Evolutionary conservation across 2,113 vertebrate genomes (phyloP).

Genomic region (Mesembrinibis cayennensis): DNA sequence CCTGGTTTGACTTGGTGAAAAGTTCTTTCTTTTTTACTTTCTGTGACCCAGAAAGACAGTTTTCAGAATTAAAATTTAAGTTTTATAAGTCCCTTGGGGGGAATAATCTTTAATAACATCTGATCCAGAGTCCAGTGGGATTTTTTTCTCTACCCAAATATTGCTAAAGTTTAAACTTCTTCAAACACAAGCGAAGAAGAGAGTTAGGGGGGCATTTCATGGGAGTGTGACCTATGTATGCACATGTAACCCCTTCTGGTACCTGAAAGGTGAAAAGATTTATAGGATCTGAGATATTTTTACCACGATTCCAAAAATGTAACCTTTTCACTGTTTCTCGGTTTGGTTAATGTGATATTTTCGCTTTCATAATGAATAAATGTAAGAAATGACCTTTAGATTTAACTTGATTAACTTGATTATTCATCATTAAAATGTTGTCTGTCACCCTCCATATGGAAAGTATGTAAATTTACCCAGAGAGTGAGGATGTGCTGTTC

Average conservation of each 20-base stretch:
- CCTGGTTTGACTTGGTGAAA: background rate
- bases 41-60: background rate
- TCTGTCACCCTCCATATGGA: background rate
- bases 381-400: background rate
- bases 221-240: fast-evolving
- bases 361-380: background rate
- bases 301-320: background rate
- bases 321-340: background rate
- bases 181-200: background rate
- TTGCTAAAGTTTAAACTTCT: background rate
- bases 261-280: background rate
- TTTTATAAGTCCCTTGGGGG: background rate
- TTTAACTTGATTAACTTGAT: background rate
- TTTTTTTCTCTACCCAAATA: background rate
- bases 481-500: background rate
- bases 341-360: background rate
- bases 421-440: constrained; percentile 20
- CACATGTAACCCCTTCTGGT: background rate
- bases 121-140: background rate
- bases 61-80: background rate
- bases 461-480: background rate
- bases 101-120: background rate
- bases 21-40: background rate
- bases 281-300: background rate
- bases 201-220: background rate